A percentile compares a stretch with the other conserved stretches of the same genome.
Evolutionary conservation across 2,888 invertebrate species (phyloP).

Genomic region (Netelia melanura): DNA sequence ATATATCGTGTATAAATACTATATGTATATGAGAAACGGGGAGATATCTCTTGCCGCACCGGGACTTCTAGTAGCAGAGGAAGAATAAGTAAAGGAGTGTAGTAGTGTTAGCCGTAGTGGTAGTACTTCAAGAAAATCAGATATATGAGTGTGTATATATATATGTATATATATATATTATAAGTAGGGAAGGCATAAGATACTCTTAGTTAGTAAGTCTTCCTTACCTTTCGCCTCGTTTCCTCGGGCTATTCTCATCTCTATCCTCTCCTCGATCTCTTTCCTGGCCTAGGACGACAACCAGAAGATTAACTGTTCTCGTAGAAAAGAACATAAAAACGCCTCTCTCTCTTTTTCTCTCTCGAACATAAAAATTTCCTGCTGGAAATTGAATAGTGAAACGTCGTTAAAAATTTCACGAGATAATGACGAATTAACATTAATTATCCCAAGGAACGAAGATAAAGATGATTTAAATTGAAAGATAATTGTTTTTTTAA

Average conservation of each 20-base stretch:
- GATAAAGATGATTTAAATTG: not conserved
- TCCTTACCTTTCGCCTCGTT: slow-evolving; percentile 36
- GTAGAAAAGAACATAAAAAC: not conserved
- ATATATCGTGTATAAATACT: slow-evolving; percentile 5
- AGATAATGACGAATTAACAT: too few species aligned
- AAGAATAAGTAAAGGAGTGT: slow-evolving; percentile 50
- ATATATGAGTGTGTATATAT: not conserved
- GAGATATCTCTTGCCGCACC: slow-evolving; percentile 51
- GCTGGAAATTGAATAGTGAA: too few species aligned
- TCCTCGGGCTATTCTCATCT: slow-evolving; percentile 47
- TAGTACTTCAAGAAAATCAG: not conserved
- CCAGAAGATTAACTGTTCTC: slow-evolving; percentile 23
- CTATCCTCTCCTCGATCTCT: slow-evolving; percentile 10
- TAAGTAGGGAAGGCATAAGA: slow-evolving; percentile 21
- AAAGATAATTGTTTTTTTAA: too few species aligned
- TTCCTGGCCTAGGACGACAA: slow-evolving; percentile 4
- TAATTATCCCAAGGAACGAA: too few species aligned
- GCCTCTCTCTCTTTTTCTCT: not conserved
- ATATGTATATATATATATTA: slow-evolving; percentile 3
- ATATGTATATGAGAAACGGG: slow-evolving; percentile 16
- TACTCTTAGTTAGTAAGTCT: slow-evolving; percentile 20
- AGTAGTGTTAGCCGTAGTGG: slow-evolving; percentile 39
- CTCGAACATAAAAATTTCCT: not conserved
- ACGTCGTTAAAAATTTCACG: too few species aligned
- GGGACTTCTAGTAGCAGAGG: slow-evolving; percentile 55